Evolutionary conservation across 2,888 invertebrate species (phyloP).

Genomic region (Ormyrus nitidulus): DNA sequence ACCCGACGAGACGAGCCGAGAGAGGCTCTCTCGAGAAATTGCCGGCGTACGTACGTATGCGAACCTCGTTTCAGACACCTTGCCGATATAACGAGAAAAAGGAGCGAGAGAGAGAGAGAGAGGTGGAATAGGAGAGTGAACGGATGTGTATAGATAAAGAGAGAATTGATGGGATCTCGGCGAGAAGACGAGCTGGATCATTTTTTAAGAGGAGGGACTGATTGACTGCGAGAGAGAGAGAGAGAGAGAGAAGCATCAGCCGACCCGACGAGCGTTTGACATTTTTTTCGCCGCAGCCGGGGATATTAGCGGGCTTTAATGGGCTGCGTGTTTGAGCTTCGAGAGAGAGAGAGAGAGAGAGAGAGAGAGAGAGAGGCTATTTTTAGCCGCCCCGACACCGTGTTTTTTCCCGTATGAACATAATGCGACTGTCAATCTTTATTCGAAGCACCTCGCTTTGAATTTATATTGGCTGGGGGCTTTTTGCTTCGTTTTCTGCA

Average conservation of each 20-base stretch:
- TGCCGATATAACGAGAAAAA: slow-evolving; percentile 54
- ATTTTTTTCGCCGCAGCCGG: not conserved
- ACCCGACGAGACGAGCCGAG: slow-evolving; percentile 62
- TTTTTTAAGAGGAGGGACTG: not conserved
- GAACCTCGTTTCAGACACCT: slow-evolving; percentile 56
- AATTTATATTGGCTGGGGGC: too few relatives aligned
- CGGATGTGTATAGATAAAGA: slow-evolving; percentile 29
- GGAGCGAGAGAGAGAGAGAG: slow-evolving; percentile 1
- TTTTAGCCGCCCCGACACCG: too few relatives aligned
- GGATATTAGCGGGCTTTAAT: not conserved
- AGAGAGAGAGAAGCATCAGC: not conserved
- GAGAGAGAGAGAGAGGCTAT: too few relatives aligned
- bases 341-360: too few relatives aligned
- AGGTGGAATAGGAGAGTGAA: not conserved
- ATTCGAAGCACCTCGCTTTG: too few relatives aligned
- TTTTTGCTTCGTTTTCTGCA: too few relatives aligned
- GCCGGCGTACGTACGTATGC: slow-evolving; percentile 10
- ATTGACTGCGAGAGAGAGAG: slow-evolving; percentile 13
- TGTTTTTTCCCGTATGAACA: too few relatives aligned
- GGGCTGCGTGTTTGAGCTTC: not conserved
- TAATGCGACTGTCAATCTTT: too few relatives aligned
- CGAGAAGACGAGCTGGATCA: not conserved
- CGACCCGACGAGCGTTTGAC: not conserved
- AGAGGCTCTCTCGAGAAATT: slow-evolving; percentile 28
- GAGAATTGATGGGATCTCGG: slow-evolving; percentile 51